Evolutionary conservation across 2,888 invertebrate species (phyloP), one percentile per base, ranked within the genome.

Genomic region (Chymomyza procnemis): DNA sequence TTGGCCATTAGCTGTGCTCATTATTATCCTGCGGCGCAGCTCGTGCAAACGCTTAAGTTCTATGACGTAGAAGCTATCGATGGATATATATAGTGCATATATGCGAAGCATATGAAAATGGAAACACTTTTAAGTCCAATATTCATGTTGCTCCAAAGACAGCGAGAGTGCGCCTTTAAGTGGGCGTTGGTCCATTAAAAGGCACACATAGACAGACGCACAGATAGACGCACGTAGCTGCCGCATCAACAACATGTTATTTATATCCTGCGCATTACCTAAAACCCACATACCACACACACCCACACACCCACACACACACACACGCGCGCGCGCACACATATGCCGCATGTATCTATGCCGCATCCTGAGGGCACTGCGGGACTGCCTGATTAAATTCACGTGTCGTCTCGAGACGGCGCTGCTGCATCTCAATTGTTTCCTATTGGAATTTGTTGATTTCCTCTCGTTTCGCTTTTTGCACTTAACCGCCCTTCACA

Each of bases 361-460:
- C 8, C 4, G 8, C 46, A 61, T 16, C 58, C 47, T 30, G 41
- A 57, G 66, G 50, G 61, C 67, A 19, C 61, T 48, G 71, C 83
- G 82, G 78, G 78, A 72, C 66, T 65, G 71, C 74, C 83, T 84
- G 87, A 88, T 88, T 88, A 82, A 76, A 88, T 88, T 88, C 88
- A 88, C 88, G 88, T 88, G 88, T 80, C 84, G 57, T 48, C 69
- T 73, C 65, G 64, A 61, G 73, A 54, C 30, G 60, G 60, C 50
- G 21, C 58, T 41, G 34, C 34, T 5, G 34, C 34, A 12, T 47
- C 69, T 79, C 80, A 71, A 85, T 79, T 80, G 78, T 78, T 86
- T 88, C 79, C 88, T 75, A 76, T 75, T 79, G 83, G 87, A 86
- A 87, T 87, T 82, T 76, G 55, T 56, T 22, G 46, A 46, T 59